Conservation (phyloP, 2,113 vertebrate species). For the Lagopus leucura region DNA sequence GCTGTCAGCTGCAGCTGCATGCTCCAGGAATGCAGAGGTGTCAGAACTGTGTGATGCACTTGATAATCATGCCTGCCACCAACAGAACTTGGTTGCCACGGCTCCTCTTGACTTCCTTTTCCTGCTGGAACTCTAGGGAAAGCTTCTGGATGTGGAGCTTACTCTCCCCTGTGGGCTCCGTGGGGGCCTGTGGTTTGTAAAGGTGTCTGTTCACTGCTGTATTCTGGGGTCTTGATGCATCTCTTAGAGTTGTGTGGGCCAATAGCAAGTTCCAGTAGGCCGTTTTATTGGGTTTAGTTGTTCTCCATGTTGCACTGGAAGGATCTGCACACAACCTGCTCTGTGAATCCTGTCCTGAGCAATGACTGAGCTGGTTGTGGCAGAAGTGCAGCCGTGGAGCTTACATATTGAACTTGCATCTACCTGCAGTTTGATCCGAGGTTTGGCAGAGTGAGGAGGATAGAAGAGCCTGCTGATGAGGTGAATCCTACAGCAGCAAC, state of each 20-base stretch:
- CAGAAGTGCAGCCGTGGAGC: neutral
- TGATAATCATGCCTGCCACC: neutral
- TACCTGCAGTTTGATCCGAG: fast-evolving
- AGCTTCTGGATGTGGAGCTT: neutral
- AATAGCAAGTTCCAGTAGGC: neutral
- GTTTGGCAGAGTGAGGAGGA: neutral
- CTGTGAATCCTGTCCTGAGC: neutral
- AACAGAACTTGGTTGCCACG: fast-evolving
- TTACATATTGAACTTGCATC: neutral
- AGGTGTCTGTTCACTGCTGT: neutral
- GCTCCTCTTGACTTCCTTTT: neutral
- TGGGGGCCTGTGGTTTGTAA: neutral
- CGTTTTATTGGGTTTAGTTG: neutral
- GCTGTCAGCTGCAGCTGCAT: neutral
- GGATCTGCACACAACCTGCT: neutral
- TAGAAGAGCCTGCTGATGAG: neutral
- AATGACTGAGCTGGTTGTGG: neutral
- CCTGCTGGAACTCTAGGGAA: neutral
- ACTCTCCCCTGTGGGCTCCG: neutral
- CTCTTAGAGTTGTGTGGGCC: neutral
- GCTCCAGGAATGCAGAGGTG: neutral
- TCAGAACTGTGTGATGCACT: neutral
- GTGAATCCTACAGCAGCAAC: neutral
- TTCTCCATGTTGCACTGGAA: neutral
- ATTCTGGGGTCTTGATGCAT: neutral